Percentiles rank a stretch among this genome's conserved stretches.
Evolutionary conservation across 2,797 vertebrate genomes (phyloP).

Genomic region (Acanthurus tractus): DNA sequence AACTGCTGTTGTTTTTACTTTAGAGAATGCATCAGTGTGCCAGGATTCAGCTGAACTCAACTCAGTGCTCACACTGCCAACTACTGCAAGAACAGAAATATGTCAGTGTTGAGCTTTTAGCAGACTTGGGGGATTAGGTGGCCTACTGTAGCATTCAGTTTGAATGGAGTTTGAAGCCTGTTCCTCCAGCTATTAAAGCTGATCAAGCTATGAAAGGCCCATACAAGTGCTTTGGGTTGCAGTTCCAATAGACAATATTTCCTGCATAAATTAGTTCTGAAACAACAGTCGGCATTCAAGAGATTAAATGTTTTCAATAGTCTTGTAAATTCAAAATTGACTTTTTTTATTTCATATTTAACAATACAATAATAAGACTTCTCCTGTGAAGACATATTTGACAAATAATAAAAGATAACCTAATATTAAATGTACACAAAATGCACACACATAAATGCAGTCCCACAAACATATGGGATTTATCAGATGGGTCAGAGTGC

Average conservation of each 20-base stretch:
- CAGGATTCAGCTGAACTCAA: not conserved
- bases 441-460: no score
- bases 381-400: no score
- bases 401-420: no score
- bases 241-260: not conserved
- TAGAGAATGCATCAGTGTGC: not conserved
- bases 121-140: not conserved
- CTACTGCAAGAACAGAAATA: not conserved
- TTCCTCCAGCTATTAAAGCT: not conserved
- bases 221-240: not conserved
- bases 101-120: constrained; percentile 3
- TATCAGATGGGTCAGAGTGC: no score
- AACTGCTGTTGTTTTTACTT: not conserved
- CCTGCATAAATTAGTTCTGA: not conserved
- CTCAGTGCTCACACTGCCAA: not conserved
- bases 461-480: no score
- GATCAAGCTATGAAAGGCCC: not conserved
- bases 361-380: no score
- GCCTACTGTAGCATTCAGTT: not conserved
- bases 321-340: no score
- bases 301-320: not conserved
- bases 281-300: not conserved
- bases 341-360: no score
- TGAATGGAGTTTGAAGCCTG: constrained; percentile 3
- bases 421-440: no score